These are phyloP conservation scores for Semnornis frantzii DNA, from an alignment of 2,113 vertebrate genomes.

Conservation along the genomic window DNA sequence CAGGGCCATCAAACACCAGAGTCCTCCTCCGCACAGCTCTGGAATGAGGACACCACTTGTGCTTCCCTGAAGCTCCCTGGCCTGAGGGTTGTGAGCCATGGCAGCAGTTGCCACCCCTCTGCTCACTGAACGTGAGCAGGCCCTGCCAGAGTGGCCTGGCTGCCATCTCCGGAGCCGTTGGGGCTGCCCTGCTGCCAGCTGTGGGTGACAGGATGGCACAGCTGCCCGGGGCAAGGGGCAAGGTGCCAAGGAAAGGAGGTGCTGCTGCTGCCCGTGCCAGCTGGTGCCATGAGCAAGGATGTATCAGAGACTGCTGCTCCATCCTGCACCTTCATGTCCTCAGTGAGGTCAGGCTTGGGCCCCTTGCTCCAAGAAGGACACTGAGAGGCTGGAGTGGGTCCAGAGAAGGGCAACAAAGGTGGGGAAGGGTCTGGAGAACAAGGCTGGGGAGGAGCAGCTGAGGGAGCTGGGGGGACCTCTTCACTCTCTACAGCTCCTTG, in stretches of 20 bases:
- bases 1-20: accelerated
- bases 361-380: background rate
- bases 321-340: accelerated
- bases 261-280: accelerated
- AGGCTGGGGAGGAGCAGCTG: too few species aligned
- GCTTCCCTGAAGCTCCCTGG: background rate
- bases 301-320: accelerated
- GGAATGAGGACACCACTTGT: background rate
- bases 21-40: background rate
- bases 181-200: background rate
- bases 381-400: background rate
- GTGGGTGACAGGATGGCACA: background rate
- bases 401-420: background rate
- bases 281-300: accelerated
- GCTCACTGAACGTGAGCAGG: accelerated
- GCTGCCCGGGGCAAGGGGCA: background rate
- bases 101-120: background rate
- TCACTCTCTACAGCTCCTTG: too few species aligned
- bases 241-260: background rate
- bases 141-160: background rate
- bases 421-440: background rate
- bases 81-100: accelerated
- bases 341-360: background rate
- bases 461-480: too few species aligned
- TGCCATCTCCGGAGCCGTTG: accelerated